Conservation (phyloP, 2,888 invertebrate species). For the Leptogaster cylindrica region DNA sequence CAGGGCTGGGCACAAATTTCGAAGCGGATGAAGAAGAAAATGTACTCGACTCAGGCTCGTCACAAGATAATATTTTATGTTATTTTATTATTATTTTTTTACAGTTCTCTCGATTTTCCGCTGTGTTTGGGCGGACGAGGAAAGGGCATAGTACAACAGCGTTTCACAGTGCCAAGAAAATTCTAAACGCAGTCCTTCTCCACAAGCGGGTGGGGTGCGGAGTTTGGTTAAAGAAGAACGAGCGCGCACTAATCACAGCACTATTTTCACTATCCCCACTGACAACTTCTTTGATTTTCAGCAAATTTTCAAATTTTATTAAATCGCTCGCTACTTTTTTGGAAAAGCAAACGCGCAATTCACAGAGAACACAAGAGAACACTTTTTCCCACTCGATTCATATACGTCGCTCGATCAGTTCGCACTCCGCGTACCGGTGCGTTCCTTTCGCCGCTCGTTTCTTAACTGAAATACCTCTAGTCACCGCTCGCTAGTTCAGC, state of each 20-base stretch:
- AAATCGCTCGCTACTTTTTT: too few species aligned
- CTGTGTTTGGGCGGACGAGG: neutral
- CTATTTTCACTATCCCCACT: too few species aligned
- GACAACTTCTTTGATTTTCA: too few species aligned
- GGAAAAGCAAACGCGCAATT: too few species aligned
- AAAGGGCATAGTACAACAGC: neutral
- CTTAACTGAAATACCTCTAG: slow-evolving; percentile 39
- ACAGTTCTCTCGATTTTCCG: neutral
- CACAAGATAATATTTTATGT: too few species aligned
- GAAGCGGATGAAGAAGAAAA: neutral
- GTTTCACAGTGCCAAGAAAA: neutral
- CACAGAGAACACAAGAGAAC: slow-evolving; percentile 1
- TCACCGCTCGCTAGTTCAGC: neutral
- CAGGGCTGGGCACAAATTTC: neutral
- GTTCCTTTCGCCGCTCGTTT: slow-evolving; percentile 41
- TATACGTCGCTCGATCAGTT: slow-evolving; percentile 1
- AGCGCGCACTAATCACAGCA: too few species aligned
- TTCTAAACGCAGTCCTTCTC: too few species aligned
- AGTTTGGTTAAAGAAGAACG: too few species aligned
- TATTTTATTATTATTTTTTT: neutral
- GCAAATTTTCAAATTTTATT: too few species aligned
- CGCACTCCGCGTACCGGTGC: slow-evolving; percentile 35
- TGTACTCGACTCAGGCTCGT: too few species aligned
- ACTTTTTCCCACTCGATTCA: neutral
- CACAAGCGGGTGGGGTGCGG: too few species aligned